Evolutionary conservation across 2,797 vertebrate species (phyloP), one percentile per base, ranked within the genome.

Genomic region (Dicrostonyx torquatus): DNA sequence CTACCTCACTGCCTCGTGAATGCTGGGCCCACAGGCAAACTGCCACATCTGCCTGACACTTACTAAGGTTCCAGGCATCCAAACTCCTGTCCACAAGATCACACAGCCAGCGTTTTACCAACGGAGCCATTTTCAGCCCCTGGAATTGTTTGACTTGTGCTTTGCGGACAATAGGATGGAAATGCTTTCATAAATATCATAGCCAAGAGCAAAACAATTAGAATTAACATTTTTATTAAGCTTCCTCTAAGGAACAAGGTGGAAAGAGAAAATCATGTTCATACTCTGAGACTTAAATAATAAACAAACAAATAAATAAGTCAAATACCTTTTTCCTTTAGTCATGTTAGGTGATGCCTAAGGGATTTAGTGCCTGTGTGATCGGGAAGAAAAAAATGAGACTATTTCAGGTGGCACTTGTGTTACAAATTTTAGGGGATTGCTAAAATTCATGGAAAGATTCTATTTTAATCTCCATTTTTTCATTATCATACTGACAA

Each of bases 121-220:
- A 50, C 6, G 0, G 10, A 87, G 50, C 15, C n/a, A 29, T 87
- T n/a, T 87, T 10, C 6, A 88, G 43, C 83, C 62, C 75, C 87
- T 95, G 93, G 78, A 7, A 37, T 96, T 45, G 45, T 94, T 96
- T 94, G 92, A 45, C 86, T 89, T 0, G 79, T 75, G 92, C 96
- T 77, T 60, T 93, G 58, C 79, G 93, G 60, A 9, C 72, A 87
- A 89, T 92, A 90, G 60, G 83, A 87, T 94, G 94, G 95, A 97
- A 97, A 95, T 90, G 75, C 66, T 68, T 6, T 18, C 96, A 37
- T 98, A 86, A 34, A 45, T 95, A 97, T 94, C 83, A 80, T 70
- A 93, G 96, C 97, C 92, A 87, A 97, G 96, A 98, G 94, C 83
- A 92, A 97, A 97, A 72, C 87, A 97, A 91, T 98, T 97, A 97